These are phyloP conservation scores for Zygogramma bicolorata DNA, from an alignment of 2,888 invertebrate species.

Conservation along the genomic window DNA sequence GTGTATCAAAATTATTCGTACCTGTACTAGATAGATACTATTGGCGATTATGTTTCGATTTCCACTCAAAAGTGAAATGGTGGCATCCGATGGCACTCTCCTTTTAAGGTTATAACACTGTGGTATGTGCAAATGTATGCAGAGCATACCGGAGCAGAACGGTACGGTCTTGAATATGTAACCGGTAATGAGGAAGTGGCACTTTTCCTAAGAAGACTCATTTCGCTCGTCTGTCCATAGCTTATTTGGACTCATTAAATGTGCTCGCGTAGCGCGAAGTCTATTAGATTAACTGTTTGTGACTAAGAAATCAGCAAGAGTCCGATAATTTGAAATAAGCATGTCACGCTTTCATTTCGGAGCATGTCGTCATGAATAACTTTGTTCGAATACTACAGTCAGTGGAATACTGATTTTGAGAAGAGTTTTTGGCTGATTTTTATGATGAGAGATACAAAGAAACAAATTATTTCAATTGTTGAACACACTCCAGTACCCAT, in stretches of 20 bases:
- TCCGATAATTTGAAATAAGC: neutral
- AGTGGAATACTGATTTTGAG: too few relatives aligned
- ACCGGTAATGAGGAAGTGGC: neutral
- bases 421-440: too few relatives aligned
- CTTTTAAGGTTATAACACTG: neutral
- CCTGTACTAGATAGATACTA: too few relatives aligned
- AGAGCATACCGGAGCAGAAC: neutral
- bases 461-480: too few relatives aligned
- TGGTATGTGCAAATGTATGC: slow-evolving; percentile 1
- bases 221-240: neutral
- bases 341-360: neutral
- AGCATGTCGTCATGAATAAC: neutral
- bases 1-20: too few relatives aligned
- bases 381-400: neutral
- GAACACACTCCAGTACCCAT: too few relatives aligned
- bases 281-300: neutral
- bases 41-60: too few relatives aligned
- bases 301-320: too few relatives aligned
- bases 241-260: slow-evolving; percentile 7
- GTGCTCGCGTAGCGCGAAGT: slow-evolving; percentile 2
- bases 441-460: too few relatives aligned
- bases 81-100: too few relatives aligned
- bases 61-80: too few relatives aligned
- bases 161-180: slow-evolving; percentile 2
- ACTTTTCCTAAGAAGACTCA: neutral